These are phyloP conservation scores for Sternarchorhynchus goeldii DNA, from an alignment of 2,797 vertebrate species.

Conservation along the genomic window DNA sequence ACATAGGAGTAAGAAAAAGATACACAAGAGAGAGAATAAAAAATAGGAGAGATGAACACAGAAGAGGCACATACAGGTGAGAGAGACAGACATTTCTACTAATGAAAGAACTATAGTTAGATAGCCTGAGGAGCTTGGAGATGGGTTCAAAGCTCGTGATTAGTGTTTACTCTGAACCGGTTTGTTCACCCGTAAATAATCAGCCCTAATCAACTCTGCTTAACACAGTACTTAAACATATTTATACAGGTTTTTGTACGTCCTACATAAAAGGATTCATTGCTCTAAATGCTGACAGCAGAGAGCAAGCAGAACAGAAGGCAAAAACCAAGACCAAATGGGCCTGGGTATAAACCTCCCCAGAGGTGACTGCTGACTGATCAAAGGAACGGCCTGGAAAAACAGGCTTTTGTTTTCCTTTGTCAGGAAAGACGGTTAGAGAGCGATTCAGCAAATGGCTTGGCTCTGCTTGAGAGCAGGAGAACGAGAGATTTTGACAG, in stretches of 20 bases:
- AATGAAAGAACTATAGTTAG: conserved; percentile 35
- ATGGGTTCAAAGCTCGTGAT: neutral
- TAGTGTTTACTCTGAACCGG: conserved; percentile 3
- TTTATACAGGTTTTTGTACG: conserved; percentile 15
- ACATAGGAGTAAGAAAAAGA: too few relatives aligned
- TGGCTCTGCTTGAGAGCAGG: conserved; percentile 50
- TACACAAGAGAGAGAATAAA: too few relatives aligned
- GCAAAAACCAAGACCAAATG: conserved; percentile 7
- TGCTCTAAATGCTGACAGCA: neutral
- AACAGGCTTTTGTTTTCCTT: conserved; percentile 44
- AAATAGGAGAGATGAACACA: conserved; percentile 30
- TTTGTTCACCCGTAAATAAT: conserved; percentile 22
- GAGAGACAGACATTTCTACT: neutral
- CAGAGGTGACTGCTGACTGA: conserved; percentile 36
- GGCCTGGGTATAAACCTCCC: neutral
- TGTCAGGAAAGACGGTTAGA: conserved; percentile 35
- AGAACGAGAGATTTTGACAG: conserved; percentile 54
- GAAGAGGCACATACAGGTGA: neutral
- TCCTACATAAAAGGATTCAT: neutral
- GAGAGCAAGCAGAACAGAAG: neutral
- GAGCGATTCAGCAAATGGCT: conserved; percentile 56
- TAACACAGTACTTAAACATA: neutral
- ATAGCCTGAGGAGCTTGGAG: neutral
- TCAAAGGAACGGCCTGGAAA: conserved; percentile 46
- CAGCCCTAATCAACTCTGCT: neutral